These are phyloP conservation scores for Ophthalmolycus amberensis DNA, from an alignment of 2,113 vertebrate genomes.

Conservation along the genomic window DNA sequence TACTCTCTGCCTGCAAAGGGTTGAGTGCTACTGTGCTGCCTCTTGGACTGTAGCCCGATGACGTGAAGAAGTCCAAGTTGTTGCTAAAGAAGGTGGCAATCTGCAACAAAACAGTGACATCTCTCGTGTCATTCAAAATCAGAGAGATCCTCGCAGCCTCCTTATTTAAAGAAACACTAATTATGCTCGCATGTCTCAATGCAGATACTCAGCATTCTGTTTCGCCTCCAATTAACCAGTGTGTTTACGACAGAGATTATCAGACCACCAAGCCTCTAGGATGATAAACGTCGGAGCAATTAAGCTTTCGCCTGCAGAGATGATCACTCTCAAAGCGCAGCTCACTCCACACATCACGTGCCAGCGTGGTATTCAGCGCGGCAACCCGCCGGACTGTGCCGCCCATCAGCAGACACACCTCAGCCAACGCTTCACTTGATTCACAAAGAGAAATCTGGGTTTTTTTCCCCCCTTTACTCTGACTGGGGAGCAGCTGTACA, in stretches of 20 bases:
- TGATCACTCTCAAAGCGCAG: slow-evolving; percentile 27
- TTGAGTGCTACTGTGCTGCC: slow-evolving; percentile 84
- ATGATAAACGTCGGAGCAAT: slow-evolving; percentile 44
- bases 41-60: slow-evolving; percentile 89
- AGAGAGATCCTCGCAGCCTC: not conserved
- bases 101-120: slow-evolving; percentile 77
- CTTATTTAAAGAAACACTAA: slow-evolving; percentile 1
- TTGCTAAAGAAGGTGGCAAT: slow-evolving; percentile 96
- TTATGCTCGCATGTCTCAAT: not conserved
- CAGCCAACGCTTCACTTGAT: slow-evolving; percentile 37
- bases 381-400: slow-evolving; percentile 42
- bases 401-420: slow-evolving; percentile 31
- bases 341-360: slow-evolving; percentile 18
- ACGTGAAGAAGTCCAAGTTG: slow-evolving; percentile 92
- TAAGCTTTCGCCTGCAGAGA: slow-evolving; percentile 42
- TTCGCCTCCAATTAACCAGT: slow-evolving; percentile 26
- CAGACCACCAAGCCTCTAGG: slow-evolving; percentile 33
- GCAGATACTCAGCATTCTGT: slow-evolving; percentile 18
- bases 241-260: slow-evolving; percentile 38
- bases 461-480: not conserved
- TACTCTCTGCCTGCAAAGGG: slow-evolving; percentile 90
- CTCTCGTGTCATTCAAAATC: not conserved
- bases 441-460: slow-evolving; percentile 47
- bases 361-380: slow-evolving; percentile 33
- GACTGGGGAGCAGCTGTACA: slow-evolving; percentile 70